Conservation (phyloP, 2,113 vertebrate genomes). For the Eonycteris spelaea region DNA sequence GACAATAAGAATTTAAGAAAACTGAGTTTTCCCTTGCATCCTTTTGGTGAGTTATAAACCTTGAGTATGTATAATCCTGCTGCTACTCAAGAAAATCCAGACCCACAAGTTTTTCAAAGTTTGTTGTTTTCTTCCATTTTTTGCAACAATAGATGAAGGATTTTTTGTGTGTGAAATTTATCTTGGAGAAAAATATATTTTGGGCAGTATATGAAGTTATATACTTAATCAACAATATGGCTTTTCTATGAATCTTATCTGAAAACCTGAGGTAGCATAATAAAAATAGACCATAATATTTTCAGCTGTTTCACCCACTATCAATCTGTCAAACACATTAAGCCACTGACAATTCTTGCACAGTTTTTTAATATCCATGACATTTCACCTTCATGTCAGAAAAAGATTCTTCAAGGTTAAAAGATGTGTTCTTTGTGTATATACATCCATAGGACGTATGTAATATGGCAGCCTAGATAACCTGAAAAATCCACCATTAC, state of each 20-base stretch:
- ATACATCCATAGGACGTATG: background rate
- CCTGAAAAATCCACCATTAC: background rate
- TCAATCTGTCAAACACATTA: background rate
- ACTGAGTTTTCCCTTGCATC: background rate
- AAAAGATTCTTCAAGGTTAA: background rate
- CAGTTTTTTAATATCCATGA: background rate
- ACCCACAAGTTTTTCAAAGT: background rate
- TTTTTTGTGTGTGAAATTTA: background rate
- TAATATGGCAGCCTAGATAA: background rate
- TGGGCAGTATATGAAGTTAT: background rate
- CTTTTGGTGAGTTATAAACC: background rate
- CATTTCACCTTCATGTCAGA: background rate
- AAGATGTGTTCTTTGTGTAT: background rate
- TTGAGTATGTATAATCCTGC: background rate
- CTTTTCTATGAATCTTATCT: background rate
- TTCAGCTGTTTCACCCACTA: background rate
- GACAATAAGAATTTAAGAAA: background rate
- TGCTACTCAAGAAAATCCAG: background rate
- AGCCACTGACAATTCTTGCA: background rate
- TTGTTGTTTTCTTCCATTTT: background rate
- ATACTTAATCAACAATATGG: background rate
- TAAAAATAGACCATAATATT: background rate
- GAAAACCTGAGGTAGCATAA: background rate
- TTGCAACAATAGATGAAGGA: background rate
- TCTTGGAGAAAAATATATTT: background rate